Percentiles rank a stretch among this genome's conserved stretches.
These are phyloP conservation scores for Uromys caudimaculatus DNA, from an alignment of 2,797 vertebrate genomes.

Conservation along the genomic window DNA sequence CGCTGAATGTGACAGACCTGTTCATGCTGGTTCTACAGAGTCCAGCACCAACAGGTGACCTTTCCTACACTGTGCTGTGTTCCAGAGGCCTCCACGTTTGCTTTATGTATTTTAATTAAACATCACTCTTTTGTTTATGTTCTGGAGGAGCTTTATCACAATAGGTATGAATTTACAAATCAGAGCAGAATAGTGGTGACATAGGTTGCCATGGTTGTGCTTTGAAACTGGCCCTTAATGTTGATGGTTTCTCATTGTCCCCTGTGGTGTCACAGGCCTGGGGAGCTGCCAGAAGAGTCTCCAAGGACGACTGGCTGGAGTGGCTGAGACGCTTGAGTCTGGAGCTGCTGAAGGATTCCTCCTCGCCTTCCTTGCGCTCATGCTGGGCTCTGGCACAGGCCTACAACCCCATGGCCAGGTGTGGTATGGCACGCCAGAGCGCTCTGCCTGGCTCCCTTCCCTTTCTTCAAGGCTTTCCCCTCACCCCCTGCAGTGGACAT, in stretches of 20 bases:
- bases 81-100: neutral
- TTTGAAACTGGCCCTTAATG: neutral
- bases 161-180: conserved; percentile 20
- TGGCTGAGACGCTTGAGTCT: conserved; percentile 97
- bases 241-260: neutral
- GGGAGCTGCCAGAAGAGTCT: conserved; percentile 98
- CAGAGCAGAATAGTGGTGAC: neutral
- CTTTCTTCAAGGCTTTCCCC: neutral
- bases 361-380: conserved; percentile 96
- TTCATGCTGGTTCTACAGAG: neutral
- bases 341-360: conserved; percentile 98
- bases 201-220: neutral
- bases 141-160: conserved; percentile 26
- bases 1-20: neutral
- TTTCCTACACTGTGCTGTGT: neutral
- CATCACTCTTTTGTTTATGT: neutral
- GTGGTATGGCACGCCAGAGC: neutral
- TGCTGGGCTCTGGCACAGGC: conserved; percentile 99
- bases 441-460: neutral
- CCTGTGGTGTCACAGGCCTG: conserved; percentile 91
- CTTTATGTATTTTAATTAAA: conserved; percentile 54
- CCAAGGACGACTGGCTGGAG: conserved; percentile 99
- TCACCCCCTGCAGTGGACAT: neutral
- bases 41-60: neutral
- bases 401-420: conserved; percentile 99